Evolutionary conservation across 2,113 vertebrate genomes (phyloP).

Genomic region (Syrrhaptes paradoxus): DNA sequence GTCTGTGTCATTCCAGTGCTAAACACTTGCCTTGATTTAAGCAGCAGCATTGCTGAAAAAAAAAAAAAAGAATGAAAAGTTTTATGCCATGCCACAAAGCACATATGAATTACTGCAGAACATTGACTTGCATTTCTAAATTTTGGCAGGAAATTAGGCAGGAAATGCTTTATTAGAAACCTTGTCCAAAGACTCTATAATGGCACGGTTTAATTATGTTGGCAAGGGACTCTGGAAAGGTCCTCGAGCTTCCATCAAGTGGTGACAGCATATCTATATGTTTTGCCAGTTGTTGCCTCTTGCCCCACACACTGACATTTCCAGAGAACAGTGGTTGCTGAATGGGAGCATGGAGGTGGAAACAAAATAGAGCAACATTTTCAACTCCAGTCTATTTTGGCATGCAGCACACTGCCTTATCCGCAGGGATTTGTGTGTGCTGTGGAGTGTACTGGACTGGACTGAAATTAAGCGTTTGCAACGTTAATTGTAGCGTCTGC

Average conservation of each 20-base stretch:
- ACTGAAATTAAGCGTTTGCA: neutral
- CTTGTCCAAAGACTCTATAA: neutral
- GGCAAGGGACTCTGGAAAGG: neutral
- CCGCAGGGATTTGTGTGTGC: neutral
- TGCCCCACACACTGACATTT: neutral
- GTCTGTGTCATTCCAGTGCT: neutral
- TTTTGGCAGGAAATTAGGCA: neutral
- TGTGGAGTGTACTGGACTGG: neutral
- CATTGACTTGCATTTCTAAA: neutral
- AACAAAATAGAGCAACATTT: neutral
- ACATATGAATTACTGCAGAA: neutral
- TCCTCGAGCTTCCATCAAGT: neutral
- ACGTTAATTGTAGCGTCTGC: rapidly evolving
- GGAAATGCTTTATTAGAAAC: conserved; percentile 26
- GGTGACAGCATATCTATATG: rapidly evolving
- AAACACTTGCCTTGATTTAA: neutral
- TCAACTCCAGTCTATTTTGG: neutral
- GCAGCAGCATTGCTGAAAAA: neutral
- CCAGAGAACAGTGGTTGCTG: neutral
- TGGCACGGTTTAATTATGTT: neutral
- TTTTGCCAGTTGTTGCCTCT: neutral
- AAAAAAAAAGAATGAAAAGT: neutral
- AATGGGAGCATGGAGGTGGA: neutral
- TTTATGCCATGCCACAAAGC: neutral
- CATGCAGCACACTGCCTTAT: neutral